A percentile compares a stretch with the other conserved stretches of the same genome.
phyloP scores from a whole-genome alignment of 2,113 vertebrate genomes.

The Alosa alosa region DNA sequence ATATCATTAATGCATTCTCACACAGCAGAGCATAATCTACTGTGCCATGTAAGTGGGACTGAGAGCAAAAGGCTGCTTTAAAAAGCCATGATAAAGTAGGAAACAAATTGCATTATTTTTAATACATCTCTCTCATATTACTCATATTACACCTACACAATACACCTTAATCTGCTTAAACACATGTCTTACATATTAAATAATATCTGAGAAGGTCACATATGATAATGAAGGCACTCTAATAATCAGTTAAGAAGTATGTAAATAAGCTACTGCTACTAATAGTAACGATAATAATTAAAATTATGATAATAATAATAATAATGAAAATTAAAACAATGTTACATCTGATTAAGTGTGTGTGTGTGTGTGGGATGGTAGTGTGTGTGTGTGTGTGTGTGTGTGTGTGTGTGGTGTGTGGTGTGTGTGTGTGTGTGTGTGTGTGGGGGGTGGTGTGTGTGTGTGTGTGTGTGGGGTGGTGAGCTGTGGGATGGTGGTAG shows the following conservation, averaged over 20 bases:
- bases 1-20: slow-evolving; percentile 40
- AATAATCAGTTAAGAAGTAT: background rate
- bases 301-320: background rate
- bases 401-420: too few species aligned
- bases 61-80: background rate
- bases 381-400: background rate
- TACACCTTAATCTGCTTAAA: too few species aligned
- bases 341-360: background rate
- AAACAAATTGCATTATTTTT: too few species aligned
- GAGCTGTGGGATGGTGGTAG: background rate
- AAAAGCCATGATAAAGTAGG: background rate
- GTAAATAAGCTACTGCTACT: background rate
- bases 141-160: too few species aligned
- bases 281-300: background rate
- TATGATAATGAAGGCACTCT: background rate
- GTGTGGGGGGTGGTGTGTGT: too few species aligned
- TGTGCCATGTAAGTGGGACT: slow-evolving; percentile 38
- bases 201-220: background rate
- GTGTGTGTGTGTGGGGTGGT: background rate
- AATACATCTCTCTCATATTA: too few species aligned
- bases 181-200: too few species aligned
- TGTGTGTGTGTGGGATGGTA: background rate
- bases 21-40: slow-evolving; percentile 40
- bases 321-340: background rate
- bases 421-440: too few species aligned